These are phyloP conservation scores for Helicoverpa zea DNA, from an alignment of 1,140 invertebrate species.

Conservation along the genomic window DNA sequence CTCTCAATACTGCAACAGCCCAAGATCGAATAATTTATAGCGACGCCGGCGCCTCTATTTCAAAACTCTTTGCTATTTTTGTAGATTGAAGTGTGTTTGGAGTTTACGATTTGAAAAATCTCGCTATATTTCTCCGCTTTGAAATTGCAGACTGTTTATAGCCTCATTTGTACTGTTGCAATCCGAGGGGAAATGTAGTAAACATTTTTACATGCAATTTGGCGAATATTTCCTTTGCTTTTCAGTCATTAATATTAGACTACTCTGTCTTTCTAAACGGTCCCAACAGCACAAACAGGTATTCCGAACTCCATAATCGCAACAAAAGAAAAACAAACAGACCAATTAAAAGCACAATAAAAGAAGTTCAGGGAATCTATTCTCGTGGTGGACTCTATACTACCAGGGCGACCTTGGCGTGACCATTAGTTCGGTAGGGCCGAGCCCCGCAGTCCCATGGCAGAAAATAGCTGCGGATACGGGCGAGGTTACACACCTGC, in stretches of 20 bases:
- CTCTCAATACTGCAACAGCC: conserved; percentile 7
- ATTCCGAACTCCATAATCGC: background rate
- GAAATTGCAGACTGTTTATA: background rate
- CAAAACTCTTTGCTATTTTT: conserved; percentile 24
- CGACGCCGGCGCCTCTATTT: conserved; percentile 15
- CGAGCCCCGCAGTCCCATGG: conserved; percentile 28
- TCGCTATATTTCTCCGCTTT: background rate
- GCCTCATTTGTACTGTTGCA: no score
- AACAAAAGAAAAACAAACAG: background rate
- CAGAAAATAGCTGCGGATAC: conserved; percentile 54
- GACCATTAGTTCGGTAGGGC: conserved; percentile 35
- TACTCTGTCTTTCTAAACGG: no score
- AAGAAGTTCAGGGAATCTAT: background rate
- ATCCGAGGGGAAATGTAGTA: no score
- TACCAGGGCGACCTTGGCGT: conserved; percentile 35
- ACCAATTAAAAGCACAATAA: background rate
- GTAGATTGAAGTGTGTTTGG: background rate
- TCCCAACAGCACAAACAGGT: background rate
- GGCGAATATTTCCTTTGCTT: no score
- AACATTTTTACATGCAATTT: no score
- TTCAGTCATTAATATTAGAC: no score
- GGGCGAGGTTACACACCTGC: conserved; percentile 52
- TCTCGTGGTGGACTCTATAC: background rate
- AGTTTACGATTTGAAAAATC: background rate
- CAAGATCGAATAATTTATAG: conserved; percentile 25